These are phyloP conservation scores for Pyralis farinalis DNA, from an alignment of 2,888 invertebrate genomes.

Conservation along the genomic window DNA sequence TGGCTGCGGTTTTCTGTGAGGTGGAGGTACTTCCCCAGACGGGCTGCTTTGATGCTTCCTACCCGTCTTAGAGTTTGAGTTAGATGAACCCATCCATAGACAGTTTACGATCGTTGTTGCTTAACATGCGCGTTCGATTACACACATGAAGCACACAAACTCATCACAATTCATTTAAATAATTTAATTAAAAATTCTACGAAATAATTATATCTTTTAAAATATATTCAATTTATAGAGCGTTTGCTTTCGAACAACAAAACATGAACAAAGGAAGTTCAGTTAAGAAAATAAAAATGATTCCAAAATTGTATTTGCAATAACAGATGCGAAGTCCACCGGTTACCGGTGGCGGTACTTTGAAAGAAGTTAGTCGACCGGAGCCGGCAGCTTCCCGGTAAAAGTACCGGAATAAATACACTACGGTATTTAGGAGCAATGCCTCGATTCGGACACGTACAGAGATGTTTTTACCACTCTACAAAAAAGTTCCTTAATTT, in stretches of 20 bases:
- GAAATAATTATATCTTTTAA: too few relatives aligned
- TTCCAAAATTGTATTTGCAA: constrained; percentile 41
- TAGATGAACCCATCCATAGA: too few relatives aligned
- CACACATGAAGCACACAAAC: too few relatives aligned
- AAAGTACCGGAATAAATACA: constrained; percentile 70
- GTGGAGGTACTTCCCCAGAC: too few relatives aligned
- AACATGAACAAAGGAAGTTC: constrained; percentile 20
- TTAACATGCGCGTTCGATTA: too few relatives aligned
- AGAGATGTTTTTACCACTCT: constrained; percentile 35
- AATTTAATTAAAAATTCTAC: too few relatives aligned
- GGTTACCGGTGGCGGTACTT: constrained; percentile 24
- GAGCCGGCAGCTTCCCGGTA: constrained; percentile 47
- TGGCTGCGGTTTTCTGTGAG: too few relatives aligned
- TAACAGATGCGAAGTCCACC: constrained; percentile 35
- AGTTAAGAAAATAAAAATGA: constrained; percentile 34
- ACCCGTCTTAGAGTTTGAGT: too few relatives aligned
- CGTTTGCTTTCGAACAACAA: background rate
- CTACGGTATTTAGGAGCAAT: constrained; percentile 45
- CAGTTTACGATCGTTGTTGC: too few relatives aligned
- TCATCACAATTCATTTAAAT: too few relatives aligned
- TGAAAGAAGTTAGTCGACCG: constrained; percentile 33
- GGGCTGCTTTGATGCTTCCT: too few relatives aligned
- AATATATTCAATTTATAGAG: background rate
- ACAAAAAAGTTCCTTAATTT: background rate
- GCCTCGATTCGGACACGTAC: constrained; percentile 25